phyloP scores from a whole-genome alignment of 1,140 invertebrate species.

The Caenorhabditis tropicalis region DNA sequence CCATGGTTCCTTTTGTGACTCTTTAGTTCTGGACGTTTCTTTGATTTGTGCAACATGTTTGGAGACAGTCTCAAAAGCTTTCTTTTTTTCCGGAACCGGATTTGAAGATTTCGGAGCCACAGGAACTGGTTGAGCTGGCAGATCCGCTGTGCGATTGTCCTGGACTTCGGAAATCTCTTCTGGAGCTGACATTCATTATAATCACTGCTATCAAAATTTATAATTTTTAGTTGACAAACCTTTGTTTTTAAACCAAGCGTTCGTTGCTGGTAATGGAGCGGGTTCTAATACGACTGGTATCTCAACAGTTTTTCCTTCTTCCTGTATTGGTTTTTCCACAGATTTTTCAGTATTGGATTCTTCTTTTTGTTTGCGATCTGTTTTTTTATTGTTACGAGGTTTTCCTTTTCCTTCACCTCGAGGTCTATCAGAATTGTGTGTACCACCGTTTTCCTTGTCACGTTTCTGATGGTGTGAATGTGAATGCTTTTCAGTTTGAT shows the following conservation, averaged over 20 bases:
- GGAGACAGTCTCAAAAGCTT: not conserved
- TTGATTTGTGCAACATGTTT: not conserved
- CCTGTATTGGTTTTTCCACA: conserved; percentile 27
- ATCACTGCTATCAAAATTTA: not conserved
- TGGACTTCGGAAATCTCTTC: not conserved
- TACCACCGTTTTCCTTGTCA: conserved; percentile 27
- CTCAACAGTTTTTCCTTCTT: conserved; percentile 23
- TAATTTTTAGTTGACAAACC: not conserved
- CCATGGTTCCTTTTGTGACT: not conserved
- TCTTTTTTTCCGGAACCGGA: conserved; percentile 5
- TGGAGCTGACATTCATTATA: not conserved
- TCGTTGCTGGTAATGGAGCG: conserved; percentile 55
- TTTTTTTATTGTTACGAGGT: conserved; percentile 24
- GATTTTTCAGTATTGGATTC: conserved; percentile 28
- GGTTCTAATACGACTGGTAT: conserved; percentile 58
- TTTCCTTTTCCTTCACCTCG: conserved; percentile 31
- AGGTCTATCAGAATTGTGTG: conserved; percentile 6
- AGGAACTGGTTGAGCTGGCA: not conserved
- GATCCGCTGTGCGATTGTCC: not conserved
- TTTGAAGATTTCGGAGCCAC: not conserved
- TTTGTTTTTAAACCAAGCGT: conserved; percentile 60
- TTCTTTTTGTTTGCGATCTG: not conserved
- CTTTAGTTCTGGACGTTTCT: not conserved
- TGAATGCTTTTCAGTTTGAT: not conserved
- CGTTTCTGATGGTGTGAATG: conserved; percentile 1